These are phyloP conservation scores for Psilopsiagon aymara DNA, from an alignment of 2,113 vertebrate species.

Conservation along the genomic window DNA sequence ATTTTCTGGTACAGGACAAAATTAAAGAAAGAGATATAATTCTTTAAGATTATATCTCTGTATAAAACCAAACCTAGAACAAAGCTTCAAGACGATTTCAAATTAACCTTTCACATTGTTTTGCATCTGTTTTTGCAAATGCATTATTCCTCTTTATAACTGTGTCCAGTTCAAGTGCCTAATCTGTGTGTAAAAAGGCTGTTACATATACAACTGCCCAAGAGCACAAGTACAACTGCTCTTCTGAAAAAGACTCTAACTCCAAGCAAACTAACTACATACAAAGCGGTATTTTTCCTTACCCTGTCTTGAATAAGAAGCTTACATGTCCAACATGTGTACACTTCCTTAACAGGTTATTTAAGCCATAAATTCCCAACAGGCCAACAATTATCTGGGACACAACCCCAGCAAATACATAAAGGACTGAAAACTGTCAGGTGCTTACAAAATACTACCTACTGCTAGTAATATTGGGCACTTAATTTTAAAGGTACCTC, in stretches of 20 bases:
- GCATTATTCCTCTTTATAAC: neutral
- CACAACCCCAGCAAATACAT: neutral
- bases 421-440: neutral
- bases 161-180: neutral
- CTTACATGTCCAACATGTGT: neutral
- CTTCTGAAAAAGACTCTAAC: neutral
- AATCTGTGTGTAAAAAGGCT: neutral
- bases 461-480: neutral
- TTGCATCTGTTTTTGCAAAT: neutral
- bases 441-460: neutral
- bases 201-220: neutral
- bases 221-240: neutral
- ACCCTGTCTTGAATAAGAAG: neutral
- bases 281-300: neutral
- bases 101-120: neutral
- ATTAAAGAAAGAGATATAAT: neutral
- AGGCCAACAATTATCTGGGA: neutral
- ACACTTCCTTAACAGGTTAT: neutral
- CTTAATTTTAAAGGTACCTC: neutral
- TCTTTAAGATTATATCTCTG: neutral
- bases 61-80: conserved; percentile 30
- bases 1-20: neutral
- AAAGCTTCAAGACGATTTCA: neutral
- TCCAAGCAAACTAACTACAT: neutral
- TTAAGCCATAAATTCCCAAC: neutral